Base-by-base conservation (phyloP, 2,113 vertebrate genomes). In the Phoxinus phoxinus region DNA sequence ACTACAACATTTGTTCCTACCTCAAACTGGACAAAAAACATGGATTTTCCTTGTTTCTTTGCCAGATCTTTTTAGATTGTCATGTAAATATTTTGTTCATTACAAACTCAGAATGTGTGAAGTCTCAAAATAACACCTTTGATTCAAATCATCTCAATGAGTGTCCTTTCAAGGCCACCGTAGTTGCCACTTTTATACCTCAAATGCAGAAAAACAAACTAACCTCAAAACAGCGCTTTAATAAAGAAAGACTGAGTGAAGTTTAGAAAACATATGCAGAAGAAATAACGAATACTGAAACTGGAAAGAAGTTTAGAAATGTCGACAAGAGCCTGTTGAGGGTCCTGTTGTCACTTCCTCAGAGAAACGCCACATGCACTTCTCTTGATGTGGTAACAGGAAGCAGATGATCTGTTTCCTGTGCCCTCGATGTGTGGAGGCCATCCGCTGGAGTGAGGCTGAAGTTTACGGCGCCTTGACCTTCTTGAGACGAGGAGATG, bases 401-500 rank as follows among this genome's bases (percentile, higher is more conserved):
- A 87, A 81, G 58, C 46, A 9, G 30, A 15, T 41, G 72, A 58
- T n/a, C 87, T 46, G 85, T 85, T 88, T 90, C 86, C 79, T 86
- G 85, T 84, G 81, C 44, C 44, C 86, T 56, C 86, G 72, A 88
- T 87, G 88, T 87, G 85, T 11, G 85, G 87, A 84, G 27, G 82
- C 86, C 86, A 85, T 48, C 30, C 53, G 58, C 35, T 63, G 32
- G 35, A 32, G 35, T 46, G 19, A 32, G 32, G 90, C 90, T 86
- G 58, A 91, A 78, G 91, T 95, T 83, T 97, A 99, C 0, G 96
- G 96, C 1, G 96, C 95, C 89, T 99, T 99, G 87, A 98, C 95
- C 90, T 99, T 99, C 95, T 97, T 99, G 93, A 94, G 96, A 89
- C 98, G 95, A 3, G 96, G 96, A 1, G 97, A 98, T 81, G 97